These are phyloP conservation scores for Yponomeuta malinellus DNA, from an alignment of 2,888 invertebrate genomes.

Conservation along the genomic window DNA sequence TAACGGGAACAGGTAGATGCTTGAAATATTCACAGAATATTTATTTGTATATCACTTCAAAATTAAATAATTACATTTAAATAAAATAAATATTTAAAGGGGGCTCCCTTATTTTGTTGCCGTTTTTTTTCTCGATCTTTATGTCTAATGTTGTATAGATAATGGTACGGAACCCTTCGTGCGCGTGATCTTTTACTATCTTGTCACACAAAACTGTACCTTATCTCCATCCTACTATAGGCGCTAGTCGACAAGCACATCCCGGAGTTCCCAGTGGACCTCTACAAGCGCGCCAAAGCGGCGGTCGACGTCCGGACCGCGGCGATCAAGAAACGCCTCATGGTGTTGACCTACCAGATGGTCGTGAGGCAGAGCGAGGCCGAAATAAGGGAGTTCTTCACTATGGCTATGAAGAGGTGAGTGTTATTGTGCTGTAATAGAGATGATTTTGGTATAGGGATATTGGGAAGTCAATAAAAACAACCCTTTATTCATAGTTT, in stretches of 20 bases:
- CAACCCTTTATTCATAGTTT: too few relatives aligned
- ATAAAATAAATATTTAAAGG: too few relatives aligned
- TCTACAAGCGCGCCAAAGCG: constrained; percentile 47
- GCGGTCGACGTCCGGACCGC: constrained; percentile 52
- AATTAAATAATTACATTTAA: too few relatives aligned
- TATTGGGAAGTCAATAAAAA: too few relatives aligned
- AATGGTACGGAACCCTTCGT: too few relatives aligned
- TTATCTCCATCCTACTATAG: constrained; percentile 28
- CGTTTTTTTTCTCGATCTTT: too few relatives aligned
- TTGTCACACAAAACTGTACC: neutral
- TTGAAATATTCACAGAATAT: too few relatives aligned
- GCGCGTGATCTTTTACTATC: neutral
- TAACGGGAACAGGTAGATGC: too few relatives aligned
- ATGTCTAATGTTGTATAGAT: too few relatives aligned
- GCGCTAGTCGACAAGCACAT: constrained; percentile 43
- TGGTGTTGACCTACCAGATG: constrained; percentile 51
- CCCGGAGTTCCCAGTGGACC: constrained; percentile 45
- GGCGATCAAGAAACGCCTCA: constrained; percentile 54
- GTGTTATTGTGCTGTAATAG: neutral
- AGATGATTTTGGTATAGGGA: too few relatives aligned
- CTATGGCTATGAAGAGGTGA: constrained; percentile 75
- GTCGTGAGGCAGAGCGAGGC: constrained; percentile 61
- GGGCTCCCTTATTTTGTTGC: too few relatives aligned
- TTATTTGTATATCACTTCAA: too few relatives aligned
- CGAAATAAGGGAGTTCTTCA: constrained; percentile 78